These are phyloP conservation scores for Acholoe squamosa DNA, from an alignment of 2,888 invertebrate genomes.

Conservation along the genomic window DNA sequence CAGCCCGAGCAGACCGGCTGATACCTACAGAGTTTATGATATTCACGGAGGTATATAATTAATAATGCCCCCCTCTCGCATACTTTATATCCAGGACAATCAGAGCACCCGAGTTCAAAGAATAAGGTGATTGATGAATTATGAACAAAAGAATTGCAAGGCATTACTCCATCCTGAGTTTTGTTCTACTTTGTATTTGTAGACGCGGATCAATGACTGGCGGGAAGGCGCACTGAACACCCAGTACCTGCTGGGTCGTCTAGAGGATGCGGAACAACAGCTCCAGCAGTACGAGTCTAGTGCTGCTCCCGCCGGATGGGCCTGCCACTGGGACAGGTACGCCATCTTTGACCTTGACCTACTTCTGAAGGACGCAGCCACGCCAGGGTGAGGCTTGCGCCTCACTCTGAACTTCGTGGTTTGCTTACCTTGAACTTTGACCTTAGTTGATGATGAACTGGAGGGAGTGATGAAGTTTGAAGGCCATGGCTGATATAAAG, in stretches of 20 bases:
- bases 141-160: too few relatives aligned
- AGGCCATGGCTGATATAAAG: not conserved
- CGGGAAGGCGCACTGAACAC: constrained; percentile 86
- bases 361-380: constrained; percentile 32
- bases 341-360: constrained; percentile 47
- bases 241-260: constrained; percentile 86
- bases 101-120: too few relatives aligned
- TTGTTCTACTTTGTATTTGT: too few relatives aligned
- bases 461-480: not conserved
- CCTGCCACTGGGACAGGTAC: constrained; percentile 90
- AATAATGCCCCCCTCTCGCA: too few relatives aligned
- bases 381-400: constrained; percentile 55
- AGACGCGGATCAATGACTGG: constrained; percentile 88
- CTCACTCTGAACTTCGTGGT: constrained; percentile 36
- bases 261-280: constrained; percentile 86
- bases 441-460: constrained; percentile 13
- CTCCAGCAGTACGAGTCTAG: constrained; percentile 87
- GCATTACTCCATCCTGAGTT: too few relatives aligned
- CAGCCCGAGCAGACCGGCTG: too few relatives aligned
- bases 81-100: too few relatives aligned
- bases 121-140: too few relatives aligned
- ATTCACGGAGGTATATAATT: too few relatives aligned
- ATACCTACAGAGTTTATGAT: too few relatives aligned
- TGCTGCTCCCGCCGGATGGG: constrained; percentile 88
- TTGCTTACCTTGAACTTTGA: constrained; percentile 51